These are phyloP conservation scores for Platorchestia sp. DNA, from an alignment of 1,140 invertebrate genomes.

Conservation along the genomic window DNA sequence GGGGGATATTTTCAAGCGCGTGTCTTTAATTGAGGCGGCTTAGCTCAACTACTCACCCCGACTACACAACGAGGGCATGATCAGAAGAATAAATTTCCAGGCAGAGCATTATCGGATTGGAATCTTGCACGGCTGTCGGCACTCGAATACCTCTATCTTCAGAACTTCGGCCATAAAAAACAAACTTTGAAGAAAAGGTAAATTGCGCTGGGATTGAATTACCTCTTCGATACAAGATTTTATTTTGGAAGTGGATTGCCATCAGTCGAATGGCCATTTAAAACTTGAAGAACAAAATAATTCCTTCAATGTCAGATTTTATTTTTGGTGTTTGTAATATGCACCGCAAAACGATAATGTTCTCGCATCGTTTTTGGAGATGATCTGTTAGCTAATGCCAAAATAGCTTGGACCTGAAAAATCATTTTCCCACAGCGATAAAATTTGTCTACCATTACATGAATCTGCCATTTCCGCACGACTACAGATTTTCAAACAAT, in stretches of 20 bases:
- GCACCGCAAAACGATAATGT: not conserved
- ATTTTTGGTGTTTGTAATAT: not conserved
- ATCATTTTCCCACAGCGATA: not conserved
- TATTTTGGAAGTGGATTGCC: not conserved
- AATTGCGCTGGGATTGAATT: not conserved
- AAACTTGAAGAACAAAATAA: not conserved
- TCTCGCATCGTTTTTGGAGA: not conserved
- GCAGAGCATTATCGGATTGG: not conserved
- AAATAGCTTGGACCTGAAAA: not conserved
- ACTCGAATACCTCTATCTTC: not conserved
- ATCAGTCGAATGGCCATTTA: not conserved
- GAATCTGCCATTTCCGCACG: not conserved
- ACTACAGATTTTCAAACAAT: not conserved
- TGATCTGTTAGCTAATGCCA: not conserved
- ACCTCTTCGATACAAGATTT: not conserved
- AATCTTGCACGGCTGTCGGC: not conserved
- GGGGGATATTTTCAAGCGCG: not conserved
- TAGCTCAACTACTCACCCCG: not conserved
- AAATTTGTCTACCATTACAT: not conserved
- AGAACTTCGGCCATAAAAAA: not conserved
- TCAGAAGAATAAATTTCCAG: not conserved
- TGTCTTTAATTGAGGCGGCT: not conserved
- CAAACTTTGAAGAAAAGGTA: not conserved
- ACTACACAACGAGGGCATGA: not conserved
- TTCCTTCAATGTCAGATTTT: not conserved